Evolutionary conservation across 1,140 invertebrate species (phyloP), one percentile per base, ranked within the genome.

Genomic region (Odontomachus brunneus): DNA sequence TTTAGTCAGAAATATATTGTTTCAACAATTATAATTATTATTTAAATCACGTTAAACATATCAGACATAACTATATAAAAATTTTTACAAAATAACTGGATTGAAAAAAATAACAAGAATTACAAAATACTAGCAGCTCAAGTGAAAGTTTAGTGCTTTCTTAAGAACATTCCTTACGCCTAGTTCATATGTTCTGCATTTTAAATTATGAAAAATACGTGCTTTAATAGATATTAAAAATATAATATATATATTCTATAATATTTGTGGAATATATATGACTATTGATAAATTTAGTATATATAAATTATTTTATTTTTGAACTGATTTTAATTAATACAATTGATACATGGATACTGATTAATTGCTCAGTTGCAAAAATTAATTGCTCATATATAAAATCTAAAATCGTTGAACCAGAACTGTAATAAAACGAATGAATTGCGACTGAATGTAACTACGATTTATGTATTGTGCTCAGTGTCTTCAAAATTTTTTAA

Each of bases 61-160:
- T 44, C 38, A 71, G 29, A 80, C 57, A 9, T 17, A 38, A 80
- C 22, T 80, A 80, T 67, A 78, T 67, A 69, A 29, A 80, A 57
- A 80, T 80, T 80, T 80, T 69, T 80, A 80, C 65, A 80, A 80
- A 65, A 76, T 19, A 17, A 57, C 67, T 69, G 12, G 44, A 76
- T 44, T 67, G 19, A 76, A n/a, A 67, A 44, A 57, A 44, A 38
- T 48, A 12, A 38, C 22, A 44, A 22, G 57, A 59, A 38, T 69
- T 48, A 33, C 24, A 44, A 15, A 78, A 1, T 55, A 57, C 12
- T 53, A 22, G 38, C 38, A 44, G 12, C 22, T 26, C 63, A 78
- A 69, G 51, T 44, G 5, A 44, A 55, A 24, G 53, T 19, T 63
- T 76, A 12, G 12, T 44, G 29, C 71, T 80, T 38, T 44, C 9